Evolutionary conservation across 2,888 invertebrate species (phyloP), one percentile per base, ranked within the genome.

Genomic region (Chorisops tibialis): DNA sequence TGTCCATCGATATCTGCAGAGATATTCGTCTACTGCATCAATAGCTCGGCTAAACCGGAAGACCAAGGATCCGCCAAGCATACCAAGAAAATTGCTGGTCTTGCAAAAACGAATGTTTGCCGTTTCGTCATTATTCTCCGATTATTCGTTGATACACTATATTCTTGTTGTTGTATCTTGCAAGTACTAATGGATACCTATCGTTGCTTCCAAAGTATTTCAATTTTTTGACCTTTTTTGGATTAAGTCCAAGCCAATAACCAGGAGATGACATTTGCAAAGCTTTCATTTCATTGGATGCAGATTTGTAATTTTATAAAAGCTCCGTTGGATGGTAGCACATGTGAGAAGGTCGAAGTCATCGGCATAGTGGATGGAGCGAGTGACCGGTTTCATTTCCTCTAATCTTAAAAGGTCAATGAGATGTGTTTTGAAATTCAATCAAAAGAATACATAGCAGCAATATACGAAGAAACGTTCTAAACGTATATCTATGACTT

Each of bases 241-340:
- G 59, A 59, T 35, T 37, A 11, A 19, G 47, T 59, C 59, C 59
- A 59, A 59, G 45, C 59, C 59, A 59, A 59, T 59, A 59, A 59
- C 45, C 7, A 43, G 59, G 43, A 59, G 22, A 59, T 47, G 47
- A 59, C 47, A 48, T 59, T 59, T 47, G 48, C 59, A 45, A 14
- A 4, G 45, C 41, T 48, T 35, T 37, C 35, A 22, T 37, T 30
- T 2, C 30, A 9, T 30, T 5, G 4, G 19, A 45, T 59, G 59
- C 59, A 47, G 59, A 59, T 38, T 14, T 19, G 38, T 43, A 56
- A 43, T 56, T 43, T 41, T 39, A 37, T 16, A 19, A 14, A n/a
- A 56, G 45, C 30, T 39, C 14, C 14, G 43, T 43, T 43, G 37
- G 56, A 56, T 43, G 22, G 56, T 21, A 30, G 30, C 30, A 30